phyloP scores from a whole-genome alignment of 2,888 invertebrate genomes.

The Catocala fraxini region DNA sequence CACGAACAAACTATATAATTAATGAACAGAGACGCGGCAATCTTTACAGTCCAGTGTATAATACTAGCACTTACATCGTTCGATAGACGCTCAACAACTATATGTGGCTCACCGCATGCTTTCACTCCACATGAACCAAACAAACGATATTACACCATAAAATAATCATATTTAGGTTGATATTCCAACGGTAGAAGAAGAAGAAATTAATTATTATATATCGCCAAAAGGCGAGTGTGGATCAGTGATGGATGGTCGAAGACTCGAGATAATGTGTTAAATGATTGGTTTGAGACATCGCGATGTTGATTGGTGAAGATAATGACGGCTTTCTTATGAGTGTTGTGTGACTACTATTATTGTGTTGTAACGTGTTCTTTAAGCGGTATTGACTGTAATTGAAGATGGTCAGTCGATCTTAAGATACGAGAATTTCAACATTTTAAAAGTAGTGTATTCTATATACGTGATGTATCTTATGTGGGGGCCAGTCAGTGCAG shows the following conservation, averaged over 20 bases:
- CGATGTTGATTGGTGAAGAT: not conserved
- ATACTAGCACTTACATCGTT: too few species aligned
- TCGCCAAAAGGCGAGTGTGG: slow-evolving; percentile 36
- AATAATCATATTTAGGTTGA: slow-evolving; percentile 8
- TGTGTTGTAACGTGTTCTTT: too few species aligned
- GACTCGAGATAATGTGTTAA: slow-evolving; percentile 30
- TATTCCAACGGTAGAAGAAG: slow-evolving; percentile 24
- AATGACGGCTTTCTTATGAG: slow-evolving; percentile 8
- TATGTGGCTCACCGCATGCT: slow-evolving; percentile 36
- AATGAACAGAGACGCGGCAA: too few species aligned
- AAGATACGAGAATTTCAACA: too few species aligned
- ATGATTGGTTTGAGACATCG: slow-evolving; percentile 17
- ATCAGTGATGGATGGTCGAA: slow-evolving; percentile 37
- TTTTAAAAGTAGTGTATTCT: too few species aligned
- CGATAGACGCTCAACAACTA: slow-evolving; percentile 14
- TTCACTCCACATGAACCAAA: slow-evolving; percentile 28
- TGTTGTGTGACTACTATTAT: slow-evolving; percentile 1
- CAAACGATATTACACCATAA: slow-evolving; percentile 23
- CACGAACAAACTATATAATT: too few species aligned
- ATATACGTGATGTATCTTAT: too few species aligned
- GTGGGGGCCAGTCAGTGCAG: too few species aligned
- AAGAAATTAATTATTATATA: slow-evolving; percentile 46
- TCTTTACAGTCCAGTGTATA: too few species aligned
- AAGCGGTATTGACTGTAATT: too few species aligned
- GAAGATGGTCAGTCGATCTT: too few species aligned